phyloP scores from a whole-genome alignment of 2,113 vertebrate genomes.

The Lethenteron reissneri region DNA sequence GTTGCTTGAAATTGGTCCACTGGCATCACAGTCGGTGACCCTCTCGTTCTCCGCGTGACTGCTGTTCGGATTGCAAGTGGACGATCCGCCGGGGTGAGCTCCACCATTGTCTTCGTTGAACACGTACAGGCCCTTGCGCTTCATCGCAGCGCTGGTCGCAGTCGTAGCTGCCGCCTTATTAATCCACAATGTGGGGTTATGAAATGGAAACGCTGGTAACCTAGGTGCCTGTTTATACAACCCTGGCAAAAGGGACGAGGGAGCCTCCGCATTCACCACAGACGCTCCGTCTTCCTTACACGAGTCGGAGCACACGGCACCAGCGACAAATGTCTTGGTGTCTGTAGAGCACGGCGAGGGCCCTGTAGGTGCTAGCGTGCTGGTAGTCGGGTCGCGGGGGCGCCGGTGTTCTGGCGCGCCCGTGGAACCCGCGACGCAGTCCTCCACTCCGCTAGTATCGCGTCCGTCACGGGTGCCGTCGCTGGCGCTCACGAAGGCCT shows the following conservation, averaged over 20 bases:
- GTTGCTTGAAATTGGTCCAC: slow-evolving; percentile 17
- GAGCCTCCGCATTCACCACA: too few species aligned
- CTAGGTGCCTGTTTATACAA: too few species aligned
- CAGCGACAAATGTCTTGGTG: too few species aligned
- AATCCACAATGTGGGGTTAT: not conserved
- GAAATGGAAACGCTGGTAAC: too few species aligned
- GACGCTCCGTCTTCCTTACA: too few species aligned
- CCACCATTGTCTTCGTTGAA: slow-evolving; percentile 7
- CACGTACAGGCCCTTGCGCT: not conserved
- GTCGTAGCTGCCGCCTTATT: not conserved
- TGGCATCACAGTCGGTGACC: not conserved
- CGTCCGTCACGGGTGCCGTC: slow-evolving; percentile 16
- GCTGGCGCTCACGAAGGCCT: slow-evolving; percentile 30
- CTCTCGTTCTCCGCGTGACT: not conserved
- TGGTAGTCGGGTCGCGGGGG: slow-evolving; percentile 13
- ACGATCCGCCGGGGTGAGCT: not conserved
- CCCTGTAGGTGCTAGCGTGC: slow-evolving; percentile 5
- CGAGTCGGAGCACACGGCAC: too few species aligned
- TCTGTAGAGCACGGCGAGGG: slow-evolving; percentile 13
- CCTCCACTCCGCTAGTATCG: slow-evolving; percentile 23
- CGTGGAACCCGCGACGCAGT: slow-evolving; percentile 21
- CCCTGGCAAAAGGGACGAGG: too few species aligned
- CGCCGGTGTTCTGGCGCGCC: slow-evolving; percentile 10
- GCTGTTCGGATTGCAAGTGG: not conserved
- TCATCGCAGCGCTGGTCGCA: not conserved